phyloP scores from a whole-genome alignment of 2,888 invertebrate genomes.

The Limnephilus lunatus region DNA sequence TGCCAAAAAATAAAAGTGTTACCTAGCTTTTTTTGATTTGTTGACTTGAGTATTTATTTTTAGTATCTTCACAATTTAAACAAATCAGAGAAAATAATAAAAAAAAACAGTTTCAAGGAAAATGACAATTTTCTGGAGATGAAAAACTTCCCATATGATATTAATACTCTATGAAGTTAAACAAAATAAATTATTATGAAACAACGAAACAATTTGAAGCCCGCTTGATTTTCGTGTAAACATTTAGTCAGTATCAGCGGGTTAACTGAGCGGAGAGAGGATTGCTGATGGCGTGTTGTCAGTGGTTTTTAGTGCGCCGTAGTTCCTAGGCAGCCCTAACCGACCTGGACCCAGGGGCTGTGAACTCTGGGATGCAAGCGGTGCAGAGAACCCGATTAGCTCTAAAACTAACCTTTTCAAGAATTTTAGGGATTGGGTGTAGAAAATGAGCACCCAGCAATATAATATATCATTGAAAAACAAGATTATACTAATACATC shows the following conservation, averaged over 20 bases:
- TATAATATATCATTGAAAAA: no score
- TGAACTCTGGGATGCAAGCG: not conserved
- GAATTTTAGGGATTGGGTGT: no score
- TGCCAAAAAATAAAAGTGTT: no score
- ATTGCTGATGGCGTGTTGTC: constrained; percentile 3
- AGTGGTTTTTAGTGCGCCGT: not conserved
- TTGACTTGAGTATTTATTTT: no score
- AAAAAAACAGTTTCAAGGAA: not conserved
- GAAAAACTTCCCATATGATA: not conserved
- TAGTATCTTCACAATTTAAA: no score
- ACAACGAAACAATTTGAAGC: not conserved
- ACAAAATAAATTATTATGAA: not conserved
- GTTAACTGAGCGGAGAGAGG: not conserved
- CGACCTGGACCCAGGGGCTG: not conserved
- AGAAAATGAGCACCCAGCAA: no score
- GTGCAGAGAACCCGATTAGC: not conserved
- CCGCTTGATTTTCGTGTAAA: constrained; percentile 30
- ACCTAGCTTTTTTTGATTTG: no score
- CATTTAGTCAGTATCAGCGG: constrained; percentile 4
- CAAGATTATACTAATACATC: no score
- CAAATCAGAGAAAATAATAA: no score
- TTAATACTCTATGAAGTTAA: not conserved
- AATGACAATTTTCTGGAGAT: not conserved
- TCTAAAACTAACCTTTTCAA: not conserved
- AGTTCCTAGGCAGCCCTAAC: not conserved